Conservation (phyloP, 1,140 invertebrate genomes). For the Calycopis cecrops region DNA sequence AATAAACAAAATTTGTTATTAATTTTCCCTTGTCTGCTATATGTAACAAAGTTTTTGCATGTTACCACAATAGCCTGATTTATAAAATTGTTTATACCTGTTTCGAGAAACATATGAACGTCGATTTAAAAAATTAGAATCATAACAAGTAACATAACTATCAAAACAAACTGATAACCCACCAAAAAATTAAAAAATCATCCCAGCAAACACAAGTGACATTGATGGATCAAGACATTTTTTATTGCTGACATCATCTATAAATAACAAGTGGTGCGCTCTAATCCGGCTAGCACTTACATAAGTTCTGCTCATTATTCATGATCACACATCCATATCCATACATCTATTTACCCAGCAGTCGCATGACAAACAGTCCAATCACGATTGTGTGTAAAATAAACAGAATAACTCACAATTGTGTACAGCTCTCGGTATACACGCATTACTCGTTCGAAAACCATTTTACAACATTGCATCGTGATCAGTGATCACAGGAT, state of each 20-base stretch:
- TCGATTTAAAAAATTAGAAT: no score
- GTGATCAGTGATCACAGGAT: no score
- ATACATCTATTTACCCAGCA: slow-evolving; percentile 2
- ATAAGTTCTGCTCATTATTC: slow-evolving; percentile 6
- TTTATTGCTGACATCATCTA: slow-evolving; percentile 10
- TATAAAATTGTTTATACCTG: no score
- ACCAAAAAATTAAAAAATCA: no score
- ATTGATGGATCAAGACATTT: background rate
- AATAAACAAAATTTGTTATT: no score
- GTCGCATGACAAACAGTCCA: slow-evolving; percentile 17
- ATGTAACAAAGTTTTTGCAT: no score
- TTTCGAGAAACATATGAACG: no score
- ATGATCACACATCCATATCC: slow-evolving; percentile 1
- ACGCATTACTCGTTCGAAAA: slow-evolving; percentile 2
- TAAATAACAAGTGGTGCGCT: slow-evolving; percentile 1
- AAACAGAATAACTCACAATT: background rate
- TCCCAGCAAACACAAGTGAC: background rate
- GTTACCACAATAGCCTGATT: no score
- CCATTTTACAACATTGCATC: no score
- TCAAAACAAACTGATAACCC: no score
- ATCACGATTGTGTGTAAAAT: slow-evolving; percentile 5
- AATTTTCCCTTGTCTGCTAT: no score
- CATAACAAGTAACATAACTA: no score
- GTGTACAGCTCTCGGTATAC: slow-evolving; percentile 15
- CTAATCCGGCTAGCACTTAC: background rate